Evolutionary conservation across 2,888 invertebrate genomes (phyloP), one percentile per base, ranked within the genome.

Genomic region (Chloroclysta siterata): DNA sequence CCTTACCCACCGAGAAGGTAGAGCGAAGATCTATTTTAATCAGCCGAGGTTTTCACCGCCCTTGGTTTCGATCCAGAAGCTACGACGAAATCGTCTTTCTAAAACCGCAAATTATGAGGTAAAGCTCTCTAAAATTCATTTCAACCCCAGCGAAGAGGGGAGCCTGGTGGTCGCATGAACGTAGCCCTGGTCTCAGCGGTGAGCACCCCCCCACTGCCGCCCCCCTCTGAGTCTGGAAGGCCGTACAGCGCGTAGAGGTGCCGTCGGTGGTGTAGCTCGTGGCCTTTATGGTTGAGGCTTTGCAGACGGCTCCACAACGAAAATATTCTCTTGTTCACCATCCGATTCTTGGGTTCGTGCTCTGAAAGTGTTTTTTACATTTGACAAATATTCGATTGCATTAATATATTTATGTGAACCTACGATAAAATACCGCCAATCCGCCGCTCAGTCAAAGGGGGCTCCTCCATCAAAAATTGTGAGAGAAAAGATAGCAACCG

Each of bases 91-190:
- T 33, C 28, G 55, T 51, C 52, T 61, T 48, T 62, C 39, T 53
- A 53, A 48, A 56, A 57, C 47, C 58, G 60, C 65, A 65, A 60
- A 65, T 65, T 48, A 65, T 53, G 57, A 65, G 29, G 39, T 60
- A 50, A 65, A 62, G 65, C 65, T 65, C 57, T 65, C 44, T 52
- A 33, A 57, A 41, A 66, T 62, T 66, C n/a, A 51, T 64, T 76
- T 89, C 78, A 89, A 61, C 93, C 91, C 90, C 92, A 93, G 69
- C 93, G 82, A 42, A 93, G 75, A 3, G 93, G 93, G 14, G 92
- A 91, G 66, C 93, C 93, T 4, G 93, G 91, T 62, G 93, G 92
- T 82, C 93, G 80, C 77, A 88, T 80, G 64, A 89, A 80, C 2
- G 83, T 84, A 11, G 73, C 88, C 68, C 92, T 86, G 57, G 92